A percentile compares a stretch with the other conserved stretches of the same genome.
Evolutionary conservation across 2,888 invertebrate genomes (phyloP).

Genomic region (Hemaris fuciformis): DNA sequence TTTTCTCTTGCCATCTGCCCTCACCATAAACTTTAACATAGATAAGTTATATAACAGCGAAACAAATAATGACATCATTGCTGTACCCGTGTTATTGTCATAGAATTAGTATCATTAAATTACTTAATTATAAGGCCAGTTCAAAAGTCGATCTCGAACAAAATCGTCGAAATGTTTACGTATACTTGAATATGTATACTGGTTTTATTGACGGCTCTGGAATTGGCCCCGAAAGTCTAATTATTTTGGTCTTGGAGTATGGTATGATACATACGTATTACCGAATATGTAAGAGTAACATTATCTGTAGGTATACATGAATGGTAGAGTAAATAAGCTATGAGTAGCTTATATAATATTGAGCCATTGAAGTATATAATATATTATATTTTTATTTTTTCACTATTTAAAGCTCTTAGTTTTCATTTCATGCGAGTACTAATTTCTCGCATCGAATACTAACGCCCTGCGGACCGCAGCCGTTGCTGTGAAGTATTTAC

Average conservation of each 20-base stretch:
- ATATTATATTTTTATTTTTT: slow-evolving; percentile 74
- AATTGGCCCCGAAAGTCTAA: slow-evolving; percentile 25
- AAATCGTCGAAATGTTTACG: background rate
- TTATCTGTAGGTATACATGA: slow-evolving; percentile 62
- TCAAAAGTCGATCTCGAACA: background rate
- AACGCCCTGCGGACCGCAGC: slow-evolving; percentile 45
- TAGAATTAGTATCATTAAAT: slow-evolving; percentile 26
- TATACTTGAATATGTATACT: slow-evolving; percentile 1
- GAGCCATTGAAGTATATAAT: slow-evolving; percentile 78
- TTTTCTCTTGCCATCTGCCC: background rate
- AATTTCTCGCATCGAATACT: slow-evolving; percentile 66
- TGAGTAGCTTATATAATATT: slow-evolving; percentile 75
- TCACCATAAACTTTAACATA: background rate
- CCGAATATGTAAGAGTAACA: slow-evolving; percentile 29
- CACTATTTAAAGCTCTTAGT: slow-evolving; percentile 83
- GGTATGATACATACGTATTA: slow-evolving; percentile 31
- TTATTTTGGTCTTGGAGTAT: slow-evolving; percentile 65
- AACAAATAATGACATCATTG: slow-evolving; percentile 19
- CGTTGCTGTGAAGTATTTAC: slow-evolving; percentile 18
- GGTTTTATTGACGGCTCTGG: slow-evolving; percentile 3
- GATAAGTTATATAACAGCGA: background rate
- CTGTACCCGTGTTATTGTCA: slow-evolving; percentile 46
- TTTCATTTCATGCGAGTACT: slow-evolving; percentile 73
- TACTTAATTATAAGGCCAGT: slow-evolving; percentile 3
- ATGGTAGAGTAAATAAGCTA: slow-evolving; percentile 73